Base-by-base conservation (phyloP, 1,140 invertebrate genomes). In the Neodiprion fabricii region DNA sequence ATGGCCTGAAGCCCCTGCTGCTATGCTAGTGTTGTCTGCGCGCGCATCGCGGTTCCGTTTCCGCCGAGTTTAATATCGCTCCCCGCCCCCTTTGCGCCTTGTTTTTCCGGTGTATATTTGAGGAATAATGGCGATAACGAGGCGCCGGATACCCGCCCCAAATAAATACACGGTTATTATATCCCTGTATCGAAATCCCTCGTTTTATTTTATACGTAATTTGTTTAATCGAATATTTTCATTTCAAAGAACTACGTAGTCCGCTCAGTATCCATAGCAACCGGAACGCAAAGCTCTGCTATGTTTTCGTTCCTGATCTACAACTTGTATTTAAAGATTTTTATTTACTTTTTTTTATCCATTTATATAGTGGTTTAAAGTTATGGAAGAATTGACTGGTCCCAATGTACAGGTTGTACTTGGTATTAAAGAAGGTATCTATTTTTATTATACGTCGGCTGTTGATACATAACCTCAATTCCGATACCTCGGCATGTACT, bases 351-450 rank as follows among this genome's bases (percentile, higher is more conserved):
- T 40, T 40, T 40, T 40, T 40, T 40, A 40, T 61, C 53, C n/a
- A 61, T 61, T 61, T 61, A 61, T 61, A 14, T 14, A 61, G n/a
- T 17, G 53, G 53, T 9, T 61, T 40, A 1, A 40, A 61, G 66
- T 61, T 72, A 90, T 90, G 89, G 86, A 90, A 72, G 86, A 89
- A 72, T 79, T 89, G 40, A 76, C 72, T 7, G 86, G 82, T 70
- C 82, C 85, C 71, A 85, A 86, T 71, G 82, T 89, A 68, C 86
- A 89, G 78, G 85, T 91, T 68, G 86, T 90, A 73, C 77, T 91
- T 5, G 85, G 85, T n/a, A 84, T 91, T 68, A 87, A 87, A 80
- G 89, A 90, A 84, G 90, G 89, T 84, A 82, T 82, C 11, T 17
- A 17, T 4, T 61, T 12, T 17, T 0, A 76, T 66, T 14, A 74